These are phyloP conservation scores for Hedya salicella DNA, from an alignment of 2,888 invertebrate species.

Conservation along the genomic window DNA sequence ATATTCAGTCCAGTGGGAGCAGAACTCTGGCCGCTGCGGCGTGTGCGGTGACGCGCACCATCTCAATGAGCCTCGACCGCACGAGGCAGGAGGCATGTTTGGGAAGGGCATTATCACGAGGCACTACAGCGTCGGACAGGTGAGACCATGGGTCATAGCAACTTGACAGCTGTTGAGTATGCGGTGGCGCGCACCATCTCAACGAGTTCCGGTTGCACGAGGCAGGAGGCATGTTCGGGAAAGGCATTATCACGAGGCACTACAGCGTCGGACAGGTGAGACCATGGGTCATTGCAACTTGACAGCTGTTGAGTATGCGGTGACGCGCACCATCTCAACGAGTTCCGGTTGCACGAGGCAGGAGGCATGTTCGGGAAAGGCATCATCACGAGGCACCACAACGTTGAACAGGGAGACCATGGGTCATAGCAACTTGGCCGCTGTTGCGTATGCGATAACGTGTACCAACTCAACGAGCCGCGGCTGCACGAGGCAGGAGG, in stretches of 20 bases:
- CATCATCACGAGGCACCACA: conserved; percentile 92
- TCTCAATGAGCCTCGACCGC: conserved; percentile 89
- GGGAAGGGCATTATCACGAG: conserved; percentile 93
- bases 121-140: conserved; percentile 93
- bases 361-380: conserved; percentile 95
- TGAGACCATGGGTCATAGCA: conserved; percentile 68
- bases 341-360: conserved; percentile 94
- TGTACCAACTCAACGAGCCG: conserved; percentile 88
- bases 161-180: conserved; percentile 94
- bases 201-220: conserved; percentile 92
- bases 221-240: conserved; percentile 94
- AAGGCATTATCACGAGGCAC: conserved; percentile 92
- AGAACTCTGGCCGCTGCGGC: conserved; percentile 94
- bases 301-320: conserved; percentile 96
- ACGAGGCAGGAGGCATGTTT: conserved; percentile 94
- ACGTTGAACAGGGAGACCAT: conserved; percentile 88
- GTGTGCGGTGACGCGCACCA: conserved; percentile 95
- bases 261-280: conserved; percentile 93
- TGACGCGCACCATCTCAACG: conserved; percentile 89
- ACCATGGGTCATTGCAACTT: conserved; percentile 75
- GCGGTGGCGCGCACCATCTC: conserved; percentile 93
- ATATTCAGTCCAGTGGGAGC: conserved; percentile 92
- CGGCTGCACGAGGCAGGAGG: conserved; percentile 96
- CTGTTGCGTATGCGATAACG: conserved; percentile 96
- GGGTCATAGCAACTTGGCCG: conserved; percentile 85